Percentiles rank a stretch among this genome's conserved stretches.
These are phyloP conservation scores for Hedychridium roseum DNA, from an alignment of 2,888 invertebrate genomes.

Conservation along the genomic window DNA sequence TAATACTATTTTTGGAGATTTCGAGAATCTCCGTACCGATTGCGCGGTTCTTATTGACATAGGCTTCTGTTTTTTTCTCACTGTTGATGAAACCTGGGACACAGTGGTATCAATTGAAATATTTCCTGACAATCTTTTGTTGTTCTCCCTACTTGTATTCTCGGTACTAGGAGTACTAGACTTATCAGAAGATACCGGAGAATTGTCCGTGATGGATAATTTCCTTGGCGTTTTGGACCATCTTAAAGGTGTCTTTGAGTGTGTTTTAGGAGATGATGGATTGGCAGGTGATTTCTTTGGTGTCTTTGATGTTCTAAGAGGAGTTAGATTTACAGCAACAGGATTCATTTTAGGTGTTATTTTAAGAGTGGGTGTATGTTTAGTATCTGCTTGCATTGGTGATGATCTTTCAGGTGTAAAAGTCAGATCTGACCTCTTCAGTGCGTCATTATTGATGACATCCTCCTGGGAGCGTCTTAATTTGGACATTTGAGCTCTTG, in stretches of 20 bases:
- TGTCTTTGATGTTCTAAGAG: constrained; percentile 46
- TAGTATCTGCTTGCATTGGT: too few species aligned
- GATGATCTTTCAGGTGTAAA: too few species aligned
- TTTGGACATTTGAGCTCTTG: too few species aligned
- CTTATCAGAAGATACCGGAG: constrained; percentile 31
- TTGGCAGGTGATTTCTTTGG: constrained; percentile 47
- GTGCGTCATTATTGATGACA: too few species aligned
- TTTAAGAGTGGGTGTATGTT: too few species aligned
- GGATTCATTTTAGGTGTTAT: constrained; percentile 50
- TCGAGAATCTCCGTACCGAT: constrained; percentile 30
- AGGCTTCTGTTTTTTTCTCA: background rate
- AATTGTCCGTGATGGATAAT: constrained; percentile 28
- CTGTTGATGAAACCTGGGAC: background rate
- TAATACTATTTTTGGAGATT: constrained; percentile 43
- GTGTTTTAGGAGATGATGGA: constrained; percentile 45
- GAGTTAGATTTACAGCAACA: constrained; percentile 39
- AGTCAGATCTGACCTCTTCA: too few species aligned
- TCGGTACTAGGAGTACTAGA: background rate
- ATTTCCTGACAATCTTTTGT: constrained; percentile 11
- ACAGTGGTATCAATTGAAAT: background rate
- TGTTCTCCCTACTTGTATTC: constrained; percentile 5
- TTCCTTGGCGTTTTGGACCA: constrained; percentile 44
- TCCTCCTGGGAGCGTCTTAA: too few species aligned
- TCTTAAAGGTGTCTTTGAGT: constrained; percentile 26
- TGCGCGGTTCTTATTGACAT: background rate